Evolutionary conservation across 2,113 vertebrate genomes (phyloP), one percentile per base, ranked within the genome.

Genomic region (Cheirogaleus medius): DNA sequence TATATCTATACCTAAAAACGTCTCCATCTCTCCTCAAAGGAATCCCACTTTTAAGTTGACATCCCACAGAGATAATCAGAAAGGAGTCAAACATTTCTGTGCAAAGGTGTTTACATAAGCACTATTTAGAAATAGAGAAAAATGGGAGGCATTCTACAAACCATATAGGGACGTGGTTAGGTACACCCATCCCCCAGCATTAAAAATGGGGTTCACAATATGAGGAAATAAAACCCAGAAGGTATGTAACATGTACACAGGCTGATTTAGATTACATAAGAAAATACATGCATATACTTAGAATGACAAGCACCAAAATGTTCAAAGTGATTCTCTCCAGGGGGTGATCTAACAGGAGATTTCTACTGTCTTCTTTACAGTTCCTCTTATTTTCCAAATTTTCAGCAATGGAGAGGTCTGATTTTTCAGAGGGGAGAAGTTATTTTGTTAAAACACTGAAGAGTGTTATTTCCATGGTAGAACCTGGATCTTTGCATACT

Each of bases 401-500:
- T 56, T 66, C 8, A 21, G 32, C 84, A 56, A 80, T 13, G 27
- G 8, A n/a, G 49, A 78, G 49, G 49, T 78, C 11, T 47, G 20
- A n/a, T 54, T 54, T 37, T 63, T 37, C 37, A 8, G 71, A 37
- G 3, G 17, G 13, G 34, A 77, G 21, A 68, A 92, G 80, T 23
- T 39, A 27, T 25, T 63, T 6, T 64, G 80, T 44, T 56, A 34
- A 58, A 87, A 14, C 17, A 39, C 34, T 34, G 1, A 56, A n/a
- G 15, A 52, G 6, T 5, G n/a, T 44, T 66, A 54, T 77, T 83
- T 87, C 63, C 7, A 1, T 21, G 44, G 29, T 58, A 56, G 87
- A 87, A 97, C 92, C 82, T 85, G 80, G 47, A 77, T n/a, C 4
- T 63, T 73, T 29, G 44, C 34, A 64, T 77, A 25, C 88, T 83